These are phyloP conservation scores for Lasioglossum marginatum DNA, from an alignment of 2,888 invertebrate species.

Conservation along the genomic window DNA sequence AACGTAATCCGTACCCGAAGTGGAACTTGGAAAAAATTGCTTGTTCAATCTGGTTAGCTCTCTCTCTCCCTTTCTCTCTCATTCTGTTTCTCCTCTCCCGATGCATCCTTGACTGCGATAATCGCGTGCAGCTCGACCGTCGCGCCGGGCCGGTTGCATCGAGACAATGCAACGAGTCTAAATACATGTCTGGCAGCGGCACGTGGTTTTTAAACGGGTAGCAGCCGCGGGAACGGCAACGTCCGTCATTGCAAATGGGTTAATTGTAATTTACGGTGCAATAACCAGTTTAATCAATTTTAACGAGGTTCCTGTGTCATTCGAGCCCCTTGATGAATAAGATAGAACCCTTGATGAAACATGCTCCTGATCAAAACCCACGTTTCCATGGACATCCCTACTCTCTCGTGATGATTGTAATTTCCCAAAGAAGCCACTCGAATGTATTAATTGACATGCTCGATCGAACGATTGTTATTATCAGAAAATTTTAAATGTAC, in stretches of 20 bases:
- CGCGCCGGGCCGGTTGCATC: neutral
- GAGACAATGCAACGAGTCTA: slow-evolving; percentile 1
- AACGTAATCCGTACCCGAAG: neutral
- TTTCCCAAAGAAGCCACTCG: neutral
- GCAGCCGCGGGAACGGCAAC: neutral
- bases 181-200: neutral
- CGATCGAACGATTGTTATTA: neutral
- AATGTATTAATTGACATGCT: neutral
- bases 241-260: slow-evolving; percentile 6
- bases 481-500: slow-evolving; percentile 15
- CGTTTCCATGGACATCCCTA: neutral
- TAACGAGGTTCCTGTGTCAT: slow-evolving; percentile 6
- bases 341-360: neutral
- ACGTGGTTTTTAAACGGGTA: neutral
- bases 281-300: neutral
- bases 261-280: slow-evolving; percentile 14
- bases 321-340: neutral
- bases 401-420: neutral
- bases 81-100: neutral
- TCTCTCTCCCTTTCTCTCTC: too few species aligned
- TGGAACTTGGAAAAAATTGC: neutral
- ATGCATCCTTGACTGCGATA: neutral
- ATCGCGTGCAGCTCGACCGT: neutral
- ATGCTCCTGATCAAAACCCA: neutral
- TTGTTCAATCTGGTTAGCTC: neutral